Evolutionary conservation across 1,140 invertebrate species (phyloP).

Genomic region (Drosophila lacteicornis): DNA sequence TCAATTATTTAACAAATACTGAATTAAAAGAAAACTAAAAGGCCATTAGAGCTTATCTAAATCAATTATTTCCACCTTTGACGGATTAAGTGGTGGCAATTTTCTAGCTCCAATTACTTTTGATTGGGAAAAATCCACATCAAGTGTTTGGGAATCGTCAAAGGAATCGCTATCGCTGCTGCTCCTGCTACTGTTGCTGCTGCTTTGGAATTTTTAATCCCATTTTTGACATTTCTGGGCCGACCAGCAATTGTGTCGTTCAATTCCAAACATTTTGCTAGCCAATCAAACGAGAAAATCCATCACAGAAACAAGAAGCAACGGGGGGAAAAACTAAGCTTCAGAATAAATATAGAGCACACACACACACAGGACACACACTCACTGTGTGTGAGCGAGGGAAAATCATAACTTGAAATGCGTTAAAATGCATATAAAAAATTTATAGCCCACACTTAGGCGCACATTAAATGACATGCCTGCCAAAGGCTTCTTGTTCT

Average conservation of each 20-base stretch:
- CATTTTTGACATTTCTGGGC: slow-evolving; percentile 6
- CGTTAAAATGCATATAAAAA: slow-evolving; percentile 83
- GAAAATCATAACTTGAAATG: slow-evolving; percentile 80
- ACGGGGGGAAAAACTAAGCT: slow-evolving; percentile 7
- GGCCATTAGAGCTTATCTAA: no score
- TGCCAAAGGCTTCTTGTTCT: slow-evolving; percentile 59
- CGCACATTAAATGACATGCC: slow-evolving; percentile 78
- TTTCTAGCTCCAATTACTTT: not conserved
- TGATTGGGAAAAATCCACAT: not conserved
- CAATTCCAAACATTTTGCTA: not conserved
- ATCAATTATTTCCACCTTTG: no score
- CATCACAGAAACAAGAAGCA: slow-evolving; percentile 9
- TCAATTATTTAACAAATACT: no score
- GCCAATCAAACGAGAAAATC: slow-evolving; percentile 2
- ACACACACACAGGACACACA: slow-evolving; percentile 13
- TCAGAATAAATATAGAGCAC: slow-evolving; percentile 34
- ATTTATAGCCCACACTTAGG: slow-evolving; percentile 78
- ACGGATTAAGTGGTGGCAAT: not conserved
- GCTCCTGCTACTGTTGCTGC: no score
- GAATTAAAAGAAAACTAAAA: no score
- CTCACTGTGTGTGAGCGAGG: slow-evolving; percentile 28
- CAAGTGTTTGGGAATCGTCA: not conserved
- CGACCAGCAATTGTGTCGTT: slow-evolving; percentile 4
- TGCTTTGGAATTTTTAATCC: not conserved
- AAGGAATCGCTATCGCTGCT: not conserved